Evolutionary conservation across 2,888 invertebrate species (phyloP).

Genomic region (Drosophila differens): DNA sequence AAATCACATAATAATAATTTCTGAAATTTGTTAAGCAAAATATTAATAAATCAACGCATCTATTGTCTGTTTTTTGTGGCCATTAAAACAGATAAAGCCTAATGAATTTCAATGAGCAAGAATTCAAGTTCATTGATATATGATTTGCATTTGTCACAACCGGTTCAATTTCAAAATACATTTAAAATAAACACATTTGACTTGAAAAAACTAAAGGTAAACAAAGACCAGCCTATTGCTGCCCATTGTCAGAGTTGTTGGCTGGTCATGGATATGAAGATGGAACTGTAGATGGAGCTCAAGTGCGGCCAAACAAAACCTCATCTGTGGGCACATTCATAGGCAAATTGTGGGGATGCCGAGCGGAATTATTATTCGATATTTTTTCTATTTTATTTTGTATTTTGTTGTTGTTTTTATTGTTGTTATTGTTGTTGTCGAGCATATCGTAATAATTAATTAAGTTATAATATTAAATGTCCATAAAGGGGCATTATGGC

Average conservation of each 20-base stretch:
- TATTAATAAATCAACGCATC: constrained; percentile 72
- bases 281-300: constrained; percentile 4
- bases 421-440: constrained; percentile 34
- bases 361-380: constrained; percentile 36
- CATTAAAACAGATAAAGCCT: constrained; percentile 71
- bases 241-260: constrained; percentile 25
- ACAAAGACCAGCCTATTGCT: constrained; percentile 28
- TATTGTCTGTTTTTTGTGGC: constrained; percentile 57
- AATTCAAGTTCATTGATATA: constrained; percentile 73
- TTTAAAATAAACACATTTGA: constrained; percentile 26
- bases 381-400: constrained; percentile 15
- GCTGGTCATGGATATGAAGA: neutral
- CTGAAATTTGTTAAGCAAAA: constrained; percentile 46
- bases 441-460: constrained; percentile 73
- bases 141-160: constrained; percentile 53
- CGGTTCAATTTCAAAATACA: constrained; percentile 46
- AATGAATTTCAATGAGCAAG: constrained; percentile 75
- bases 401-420: constrained; percentile 1
- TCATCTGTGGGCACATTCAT: constrained; percentile 46
- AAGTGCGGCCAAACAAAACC: constrained; percentile 14
- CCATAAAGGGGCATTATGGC: constrained; percentile 77
- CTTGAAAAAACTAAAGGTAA: constrained; percentile 27
- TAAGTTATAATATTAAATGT: constrained; percentile 78
- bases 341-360: constrained; percentile 61
- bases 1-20: constrained; percentile 42